Conservation (phyloP, 2,888 invertebrate species). For the Drosophila infuscata region DNA sequence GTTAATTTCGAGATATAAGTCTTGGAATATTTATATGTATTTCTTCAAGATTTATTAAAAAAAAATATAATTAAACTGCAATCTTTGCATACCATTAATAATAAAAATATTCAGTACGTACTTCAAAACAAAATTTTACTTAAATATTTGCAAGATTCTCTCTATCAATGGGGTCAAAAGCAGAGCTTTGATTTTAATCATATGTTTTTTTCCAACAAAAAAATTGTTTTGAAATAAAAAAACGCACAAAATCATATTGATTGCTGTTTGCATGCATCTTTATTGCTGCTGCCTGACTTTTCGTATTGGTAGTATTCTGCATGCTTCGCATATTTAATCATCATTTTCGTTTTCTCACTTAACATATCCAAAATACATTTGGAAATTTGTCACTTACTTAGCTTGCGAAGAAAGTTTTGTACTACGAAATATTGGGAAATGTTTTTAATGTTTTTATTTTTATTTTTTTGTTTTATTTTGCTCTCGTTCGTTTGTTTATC, state of each 20-base stretch:
- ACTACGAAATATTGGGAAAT: slow-evolving; percentile 48
- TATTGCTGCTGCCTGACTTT: slow-evolving; percentile 19
- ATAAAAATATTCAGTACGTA: not conserved
- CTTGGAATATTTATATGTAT: not conserved
- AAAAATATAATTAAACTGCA: not conserved
- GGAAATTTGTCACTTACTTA: slow-evolving; percentile 55
- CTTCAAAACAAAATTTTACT: not conserved
- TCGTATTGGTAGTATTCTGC: slow-evolving; percentile 36
- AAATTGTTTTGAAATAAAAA: not conserved
- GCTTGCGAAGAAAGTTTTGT: slow-evolving; percentile 65
- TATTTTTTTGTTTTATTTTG: slow-evolving; percentile 7
- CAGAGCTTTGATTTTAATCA: not conserved
- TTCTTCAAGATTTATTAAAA: not conserved
- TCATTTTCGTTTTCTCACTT: slow-evolving; percentile 52
- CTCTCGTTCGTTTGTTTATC: slow-evolving; percentile 18
- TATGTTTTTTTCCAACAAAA: not conserved
- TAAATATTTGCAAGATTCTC: not conserved
- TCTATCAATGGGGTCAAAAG: not conserved
- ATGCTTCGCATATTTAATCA: slow-evolving; percentile 62
- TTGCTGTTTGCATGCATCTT: slow-evolving; percentile 5
- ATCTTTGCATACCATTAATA: not conserved
- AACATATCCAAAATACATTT: slow-evolving; percentile 52
- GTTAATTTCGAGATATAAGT: not conserved
- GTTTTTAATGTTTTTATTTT: slow-evolving; percentile 7
- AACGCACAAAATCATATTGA: slow-evolving; percentile 4